Evolutionary conservation across 2,797 vertebrate species (phyloP).

Genomic region (Characodon lateralis): DNA sequence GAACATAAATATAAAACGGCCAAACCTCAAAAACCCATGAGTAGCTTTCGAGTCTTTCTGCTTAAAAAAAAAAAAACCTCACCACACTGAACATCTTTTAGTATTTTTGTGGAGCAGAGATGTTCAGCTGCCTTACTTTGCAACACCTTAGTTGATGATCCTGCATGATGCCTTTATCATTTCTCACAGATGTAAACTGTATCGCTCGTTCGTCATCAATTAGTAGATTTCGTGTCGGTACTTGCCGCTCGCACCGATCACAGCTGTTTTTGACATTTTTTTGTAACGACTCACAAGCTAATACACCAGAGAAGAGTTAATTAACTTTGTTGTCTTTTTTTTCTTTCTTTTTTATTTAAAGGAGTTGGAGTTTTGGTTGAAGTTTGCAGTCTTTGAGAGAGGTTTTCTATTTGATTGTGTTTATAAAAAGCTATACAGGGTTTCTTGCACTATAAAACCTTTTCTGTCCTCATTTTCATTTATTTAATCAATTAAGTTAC

Average conservation of each 20-base stretch:
- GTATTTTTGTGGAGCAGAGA: slow-evolving; percentile 27
- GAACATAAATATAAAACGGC: slow-evolving; percentile 36
- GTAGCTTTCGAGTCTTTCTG: slow-evolving; percentile 13
- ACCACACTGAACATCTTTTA: slow-evolving; percentile 5
- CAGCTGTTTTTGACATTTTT: slow-evolving; percentile 16
- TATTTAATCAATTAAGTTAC: background rate
- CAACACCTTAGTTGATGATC: background rate
- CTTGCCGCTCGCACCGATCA: slow-evolving; percentile 28
- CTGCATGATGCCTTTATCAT: slow-evolving; percentile 45
- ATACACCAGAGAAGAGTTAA: slow-evolving; percentile 55
- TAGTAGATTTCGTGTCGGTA: slow-evolving; percentile 3
- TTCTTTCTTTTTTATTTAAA: slow-evolving; percentile 6
- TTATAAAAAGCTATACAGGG: slow-evolving; percentile 1
- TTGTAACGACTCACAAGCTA: slow-evolving; percentile 15
- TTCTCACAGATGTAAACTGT: slow-evolving; percentile 1
- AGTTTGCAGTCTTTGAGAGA: slow-evolving; percentile 8
- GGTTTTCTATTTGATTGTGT: slow-evolving; percentile 7
- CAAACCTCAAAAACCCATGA: slow-evolving; percentile 52
- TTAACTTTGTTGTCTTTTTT: slow-evolving; percentile 17
- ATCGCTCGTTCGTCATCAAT: slow-evolving; percentile 3
- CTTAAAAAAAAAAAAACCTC: background rate
- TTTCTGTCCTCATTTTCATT: background rate
- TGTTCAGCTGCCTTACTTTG: slow-evolving; percentile 60
- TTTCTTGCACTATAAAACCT: slow-evolving; percentile 7
- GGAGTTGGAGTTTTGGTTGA: slow-evolving; percentile 5